phyloP scores from a whole-genome alignment of 23 tunicate genomes.

The Ciona savignyi region DNA sequence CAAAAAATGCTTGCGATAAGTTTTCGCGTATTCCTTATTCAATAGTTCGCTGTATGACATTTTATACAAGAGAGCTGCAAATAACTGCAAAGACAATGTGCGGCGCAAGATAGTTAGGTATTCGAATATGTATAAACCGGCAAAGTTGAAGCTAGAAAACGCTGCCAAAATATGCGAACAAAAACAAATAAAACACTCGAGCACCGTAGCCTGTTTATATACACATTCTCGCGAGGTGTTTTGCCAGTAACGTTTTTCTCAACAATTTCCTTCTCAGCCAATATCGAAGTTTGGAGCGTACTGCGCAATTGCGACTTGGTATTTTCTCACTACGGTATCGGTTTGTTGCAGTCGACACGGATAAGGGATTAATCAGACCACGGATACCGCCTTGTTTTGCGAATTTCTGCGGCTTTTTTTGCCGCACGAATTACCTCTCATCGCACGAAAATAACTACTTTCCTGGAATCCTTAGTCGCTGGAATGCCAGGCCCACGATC shows the following conservation, averaged over 20 bases:
- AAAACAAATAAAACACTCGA: too few relatives aligned
- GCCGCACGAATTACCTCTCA: not conserved
- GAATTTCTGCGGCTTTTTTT: not conserved
- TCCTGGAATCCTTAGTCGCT: not conserved
- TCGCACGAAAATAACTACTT: not conserved
- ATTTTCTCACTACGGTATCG: not conserved
- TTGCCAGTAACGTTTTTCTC: too few relatives aligned
- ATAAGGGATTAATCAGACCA: not conserved
- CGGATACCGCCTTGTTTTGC: not conserved
- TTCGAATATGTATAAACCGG: not conserved
- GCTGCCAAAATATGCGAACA: not conserved
- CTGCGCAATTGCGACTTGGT: not conserved
- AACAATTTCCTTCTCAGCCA: too few relatives aligned
- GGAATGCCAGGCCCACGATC: not conserved
- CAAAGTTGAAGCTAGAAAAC: not conserved
- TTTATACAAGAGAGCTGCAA: too few relatives aligned
- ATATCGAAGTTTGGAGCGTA: too few relatives aligned
- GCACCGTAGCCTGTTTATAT: not conserved
- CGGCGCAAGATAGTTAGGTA: not conserved
- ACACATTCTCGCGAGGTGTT: too few relatives aligned
- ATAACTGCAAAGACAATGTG: not conserved
- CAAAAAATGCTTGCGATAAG: too few relatives aligned
- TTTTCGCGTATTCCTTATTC: too few relatives aligned
- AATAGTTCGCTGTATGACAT: too few relatives aligned
- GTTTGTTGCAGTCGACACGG: not conserved